Evolutionary conservation across 2,888 invertebrate species (phyloP), one percentile per base, ranked within the genome.

Genomic region (Globia sparganii): DNA sequence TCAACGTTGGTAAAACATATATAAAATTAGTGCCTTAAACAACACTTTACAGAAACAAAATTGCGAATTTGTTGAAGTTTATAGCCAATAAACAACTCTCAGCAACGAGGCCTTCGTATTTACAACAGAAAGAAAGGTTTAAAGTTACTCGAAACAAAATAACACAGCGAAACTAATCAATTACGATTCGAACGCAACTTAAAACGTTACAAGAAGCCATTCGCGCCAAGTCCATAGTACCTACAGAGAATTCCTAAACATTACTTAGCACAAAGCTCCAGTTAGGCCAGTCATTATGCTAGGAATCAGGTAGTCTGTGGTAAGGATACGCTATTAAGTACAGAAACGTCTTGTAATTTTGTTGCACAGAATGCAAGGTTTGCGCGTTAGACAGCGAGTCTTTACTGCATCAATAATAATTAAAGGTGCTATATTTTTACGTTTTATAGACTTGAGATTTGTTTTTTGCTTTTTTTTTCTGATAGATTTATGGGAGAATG

Each of bases 281-380:
- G 93, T 94, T 93, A 93, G 91, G 83, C 88, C 88, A 91, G 92
- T 94, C 93, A 95, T 95, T 95, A 95, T 92, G 90, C 91, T 87
- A 83, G 85, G 90, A 91, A 93, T 93, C 93, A 93, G 93, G 94
- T 94, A 95, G 93, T 91, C 82, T 86, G 67, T 81, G 77, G 83
- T 78, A 78, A 77, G 77, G 82, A 84, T 86, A 78, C 75, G 78
- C 85, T 74, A 84, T 80, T 88, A 56, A 4, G 68, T 56, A 83
- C 71, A 56, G 75, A 53, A 34, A 77, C 80, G 76, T 84, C 81
- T 77, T 84, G 88, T 88, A 84, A 85, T 83, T 87, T 84, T 81
- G 80, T 73, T 77, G 68, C 81, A 71, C 86, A 87, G 83, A 86
- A 83, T 81, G 80, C 84, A 58, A 74, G 75, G 67, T 77, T 72